Percentiles rank a stretch among this genome's conserved stretches.
phyloP scores from a whole-genome alignment of 2,113 vertebrate species.

The Ammodramus savannarum region DNA sequence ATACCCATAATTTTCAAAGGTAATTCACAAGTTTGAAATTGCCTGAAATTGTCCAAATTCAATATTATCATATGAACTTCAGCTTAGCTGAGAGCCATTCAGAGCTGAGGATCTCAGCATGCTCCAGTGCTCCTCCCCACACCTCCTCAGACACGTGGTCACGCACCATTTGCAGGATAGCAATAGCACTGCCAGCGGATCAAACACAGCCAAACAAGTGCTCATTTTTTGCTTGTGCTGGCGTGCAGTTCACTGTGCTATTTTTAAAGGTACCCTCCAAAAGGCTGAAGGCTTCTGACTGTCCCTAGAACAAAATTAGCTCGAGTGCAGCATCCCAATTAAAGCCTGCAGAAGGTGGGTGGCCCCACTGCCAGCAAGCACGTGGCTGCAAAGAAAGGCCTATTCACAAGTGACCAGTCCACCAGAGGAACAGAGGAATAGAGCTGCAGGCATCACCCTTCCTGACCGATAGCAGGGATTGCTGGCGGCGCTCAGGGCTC shows the following conservation, averaged over 20 bases:
- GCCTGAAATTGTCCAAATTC: background rate
- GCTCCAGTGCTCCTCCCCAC: background rate
- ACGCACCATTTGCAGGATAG: rapidly evolving
- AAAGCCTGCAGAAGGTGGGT: rapidly evolving
- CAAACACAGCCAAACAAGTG: background rate
- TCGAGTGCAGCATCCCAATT: background rate
- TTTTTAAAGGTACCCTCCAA: background rate
- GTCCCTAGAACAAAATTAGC: background rate
- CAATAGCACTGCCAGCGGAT: rapidly evolving
- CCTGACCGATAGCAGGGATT: background rate
- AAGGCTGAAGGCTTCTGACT: background rate
- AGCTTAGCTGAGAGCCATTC: background rate
- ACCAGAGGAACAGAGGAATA: rapidly evolving
- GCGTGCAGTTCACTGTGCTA: background rate
- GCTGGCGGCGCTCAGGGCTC: rapidly evolving
- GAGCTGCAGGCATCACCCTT: background rate
- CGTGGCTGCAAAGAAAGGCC: background rate
- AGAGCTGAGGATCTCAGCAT: background rate
- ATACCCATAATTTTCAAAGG: rapidly evolving
- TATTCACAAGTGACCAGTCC: background rate
- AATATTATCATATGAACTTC: rapidly evolving
- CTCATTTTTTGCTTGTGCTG: background rate
- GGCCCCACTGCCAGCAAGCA: background rate
- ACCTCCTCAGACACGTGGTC: rapidly evolving
- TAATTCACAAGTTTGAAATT: background rate